Base-by-base conservation (phyloP, 1,140 invertebrate species). In the Copidosoma floridanum region DNA sequence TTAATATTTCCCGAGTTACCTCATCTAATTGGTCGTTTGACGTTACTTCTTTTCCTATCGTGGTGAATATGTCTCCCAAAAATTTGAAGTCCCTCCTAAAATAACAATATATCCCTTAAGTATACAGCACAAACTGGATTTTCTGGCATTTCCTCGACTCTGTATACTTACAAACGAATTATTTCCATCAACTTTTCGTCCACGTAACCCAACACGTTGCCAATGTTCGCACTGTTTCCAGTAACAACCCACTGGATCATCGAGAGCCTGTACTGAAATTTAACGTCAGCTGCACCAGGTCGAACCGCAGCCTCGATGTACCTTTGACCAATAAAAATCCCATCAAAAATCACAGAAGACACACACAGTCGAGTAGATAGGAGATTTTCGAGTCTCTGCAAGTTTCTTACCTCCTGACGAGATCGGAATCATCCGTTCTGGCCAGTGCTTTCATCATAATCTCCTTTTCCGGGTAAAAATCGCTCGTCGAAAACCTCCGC, bases 241-340 rank as follows among this genome's bases (percentile, higher is more conserved):
- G 47, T 23, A 11, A 73, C 21, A 57, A 80, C 65, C 5, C 62
- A 37, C 23, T 66, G 59, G 23, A 81, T 63, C 24, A 79, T 74
- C 3, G 65, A 59, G 0, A 65, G 48, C 5, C 71, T 70, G 53
- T 81, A 77, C 53, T 81, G 80, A n/a, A n/a, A n/a, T 29, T 73
- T 77, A 1, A 72, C 70, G 11, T 74, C 47, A 61, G 46, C 46
- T 11, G 32, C 10, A 12, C 47, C 23, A 12, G 29, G 18, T 8
- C 43, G 20, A 51, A 73, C 52, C 1, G 68, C 54, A 8, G 51
- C 32, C 32, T 68, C 55, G 3, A 74, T 54, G 44, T 37, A 57
- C 32, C 54, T 57, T 26, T 18, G 50, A 50, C 43, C 11, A 57
- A 14, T 44, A 44, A 21, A n/a, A n/a, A n/a, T n/a, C n/a, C n/a